A percentile compares a stretch with the other conserved stretches of the same genome.
These are phyloP conservation scores for Drosophila persimilis DNA, from an alignment of 1,140 invertebrate genomes.

Conservation along the genomic window DNA sequence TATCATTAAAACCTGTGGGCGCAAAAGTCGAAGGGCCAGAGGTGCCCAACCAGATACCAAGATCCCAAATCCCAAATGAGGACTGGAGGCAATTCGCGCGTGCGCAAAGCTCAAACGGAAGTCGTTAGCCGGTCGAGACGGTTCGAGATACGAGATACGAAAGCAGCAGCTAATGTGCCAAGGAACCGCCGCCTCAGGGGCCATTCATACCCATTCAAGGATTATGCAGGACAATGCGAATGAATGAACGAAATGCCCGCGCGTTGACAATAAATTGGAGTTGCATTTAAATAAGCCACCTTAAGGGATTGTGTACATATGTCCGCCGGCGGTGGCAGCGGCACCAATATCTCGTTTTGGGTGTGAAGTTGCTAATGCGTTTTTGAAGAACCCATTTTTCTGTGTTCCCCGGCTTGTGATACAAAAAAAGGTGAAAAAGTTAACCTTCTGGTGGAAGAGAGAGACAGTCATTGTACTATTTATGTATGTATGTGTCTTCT, in stretches of 20 bases:
- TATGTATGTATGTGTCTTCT: no score
- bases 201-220: conserved; percentile 63
- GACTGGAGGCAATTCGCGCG: conserved; percentile 52
- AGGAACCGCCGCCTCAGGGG: conserved; percentile 48
- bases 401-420: background rate
- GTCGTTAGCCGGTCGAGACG: conserved; percentile 65
- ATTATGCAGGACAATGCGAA: conserved; percentile 78
- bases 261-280: conserved; percentile 80
- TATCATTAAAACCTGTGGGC: conserved; percentile 82
- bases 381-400: conserved; percentile 32
- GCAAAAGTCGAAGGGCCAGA: conserved; percentile 4
- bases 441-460: no score
- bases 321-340: conserved; percentile 27
- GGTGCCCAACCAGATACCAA: conserved; percentile 15
- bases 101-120: conserved; percentile 79
- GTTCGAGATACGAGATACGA: conserved; percentile 42
- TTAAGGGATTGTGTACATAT: conserved; percentile 32
- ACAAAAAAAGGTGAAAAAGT: background rate
- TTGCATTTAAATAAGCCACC: conserved; percentile 74
- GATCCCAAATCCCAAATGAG: conserved; percentile 30
- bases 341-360: conserved; percentile 16
- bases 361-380: conserved; percentile 73
- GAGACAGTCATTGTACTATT: no score
- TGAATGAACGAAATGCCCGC: conserved; percentile 62
- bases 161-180: conserved; percentile 53